Evolutionary conservation across 2,888 invertebrate genomes (phyloP).

Genomic region (Coelopa pilipes): DNA sequence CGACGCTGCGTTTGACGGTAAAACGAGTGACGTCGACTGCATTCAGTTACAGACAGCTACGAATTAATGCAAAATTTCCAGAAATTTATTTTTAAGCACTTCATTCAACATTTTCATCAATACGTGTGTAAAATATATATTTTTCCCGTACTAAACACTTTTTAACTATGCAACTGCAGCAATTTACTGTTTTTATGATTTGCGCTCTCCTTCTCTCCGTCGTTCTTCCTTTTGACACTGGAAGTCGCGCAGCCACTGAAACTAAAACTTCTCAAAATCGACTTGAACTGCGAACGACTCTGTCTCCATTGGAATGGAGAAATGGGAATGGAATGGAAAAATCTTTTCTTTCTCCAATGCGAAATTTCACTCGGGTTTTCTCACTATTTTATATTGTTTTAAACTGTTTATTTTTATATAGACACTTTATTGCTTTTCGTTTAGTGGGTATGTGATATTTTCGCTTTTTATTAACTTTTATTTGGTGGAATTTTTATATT

Average conservation of each 20-base stretch:
- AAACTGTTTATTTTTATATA: neutral
- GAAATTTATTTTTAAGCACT: neutral
- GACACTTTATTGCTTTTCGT: slow-evolving; percentile 2
- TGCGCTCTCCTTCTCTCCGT: neutral
- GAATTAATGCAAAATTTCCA: neutral
- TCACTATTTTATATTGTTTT: neutral
- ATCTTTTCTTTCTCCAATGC: slow-evolving; percentile 11
- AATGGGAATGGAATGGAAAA: slow-evolving; percentile 15
- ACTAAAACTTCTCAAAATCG: slow-evolving; percentile 21
- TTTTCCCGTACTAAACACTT: slow-evolving; percentile 4
- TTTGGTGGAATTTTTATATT: slow-evolving; percentile 17
- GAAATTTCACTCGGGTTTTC: slow-evolving; percentile 28
- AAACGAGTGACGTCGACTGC: neutral
- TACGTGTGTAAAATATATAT: neutral
- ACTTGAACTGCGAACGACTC: slow-evolving; percentile 16
- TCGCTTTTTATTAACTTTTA: slow-evolving; percentile 1
- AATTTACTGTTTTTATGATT: slow-evolving; percentile 2
- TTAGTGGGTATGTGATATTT: slow-evolving; percentile 1
- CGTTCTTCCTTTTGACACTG: slow-evolving; percentile 19
- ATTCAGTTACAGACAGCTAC: neutral
- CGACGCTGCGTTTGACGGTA: neutral
- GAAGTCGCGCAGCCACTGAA: slow-evolving; percentile 12
- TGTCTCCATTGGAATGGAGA: slow-evolving; percentile 29
- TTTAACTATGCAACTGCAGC: slow-evolving; percentile 17
- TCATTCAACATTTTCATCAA: neutral